Evolutionary conservation across 2,797 vertebrate genomes (phyloP).

Genomic region (Falco cherrug): DNA sequence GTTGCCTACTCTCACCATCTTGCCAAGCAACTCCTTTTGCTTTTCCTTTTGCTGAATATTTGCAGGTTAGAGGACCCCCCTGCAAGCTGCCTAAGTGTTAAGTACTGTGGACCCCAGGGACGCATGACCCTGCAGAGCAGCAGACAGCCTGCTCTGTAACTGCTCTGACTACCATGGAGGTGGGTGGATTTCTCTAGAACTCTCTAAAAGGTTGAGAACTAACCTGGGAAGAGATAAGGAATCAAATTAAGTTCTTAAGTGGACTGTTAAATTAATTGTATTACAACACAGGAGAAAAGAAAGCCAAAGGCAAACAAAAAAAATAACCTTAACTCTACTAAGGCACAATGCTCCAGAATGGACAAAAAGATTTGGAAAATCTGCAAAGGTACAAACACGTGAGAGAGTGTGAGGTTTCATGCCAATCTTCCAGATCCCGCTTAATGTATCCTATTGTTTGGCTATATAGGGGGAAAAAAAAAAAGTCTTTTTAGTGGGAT

Average conservation of each 20-base stretch:
- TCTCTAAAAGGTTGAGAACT: neutral
- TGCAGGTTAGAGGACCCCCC: neutral
- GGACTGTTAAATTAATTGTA: neutral
- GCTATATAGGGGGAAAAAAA: neutral
- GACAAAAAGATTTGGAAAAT: neutral
- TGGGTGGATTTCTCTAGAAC: neutral
- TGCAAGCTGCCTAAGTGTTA: neutral
- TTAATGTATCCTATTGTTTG: neutral
- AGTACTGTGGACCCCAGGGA: neutral
- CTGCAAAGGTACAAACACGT: neutral
- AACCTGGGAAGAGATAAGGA: neutral
- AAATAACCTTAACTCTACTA: neutral
- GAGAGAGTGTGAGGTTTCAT: neutral
- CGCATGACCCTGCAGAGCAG: neutral
- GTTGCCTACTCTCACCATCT: conserved; percentile 6
- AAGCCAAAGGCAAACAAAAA: conserved; percentile 7
- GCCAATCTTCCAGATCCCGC: neutral
- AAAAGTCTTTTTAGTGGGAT: neutral
- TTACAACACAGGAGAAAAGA: conserved; percentile 4
- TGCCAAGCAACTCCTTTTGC: neutral
- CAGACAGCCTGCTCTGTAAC: neutral
- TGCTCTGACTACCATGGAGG: neutral
- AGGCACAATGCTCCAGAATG: neutral
- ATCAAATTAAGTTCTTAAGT: neutral
- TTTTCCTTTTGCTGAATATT: neutral